Evolutionary conservation across 2,888 invertebrate genomes (phyloP), one percentile per base, ranked within the genome.

Genomic region (Rambutsinella grinnellia): DNA sequence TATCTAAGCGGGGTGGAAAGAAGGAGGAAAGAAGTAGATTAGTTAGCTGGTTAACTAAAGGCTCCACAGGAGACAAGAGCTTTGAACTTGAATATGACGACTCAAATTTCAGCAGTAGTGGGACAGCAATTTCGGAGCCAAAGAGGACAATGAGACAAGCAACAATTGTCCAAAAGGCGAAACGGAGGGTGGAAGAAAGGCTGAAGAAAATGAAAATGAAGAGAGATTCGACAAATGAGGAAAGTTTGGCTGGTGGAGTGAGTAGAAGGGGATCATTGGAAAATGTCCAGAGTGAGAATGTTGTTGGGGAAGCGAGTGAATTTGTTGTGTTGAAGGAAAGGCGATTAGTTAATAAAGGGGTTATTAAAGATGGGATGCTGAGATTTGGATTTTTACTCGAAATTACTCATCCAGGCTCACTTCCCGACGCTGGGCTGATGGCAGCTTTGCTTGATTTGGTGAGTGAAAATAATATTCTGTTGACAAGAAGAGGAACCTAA

Each of bases 341-440:
- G 62, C 92, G 94, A 81, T 87, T 97, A 66, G 95, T 98, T 15
- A 91, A 94, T 21, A 90, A 91, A 0, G 89, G 90, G 54, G 91
- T 93, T 0, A 89, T 99, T 17, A 92, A 92, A 84, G 92, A 93
- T n/a, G 99, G 99, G 8, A 93, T 97, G 89, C 88, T 93, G 46
- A 89, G 98, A 53, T 93, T 99, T 85, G 93, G 93, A 54, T 97
- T 99, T 86, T 88, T 99, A 36, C 87, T 99, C 81, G 99, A 99
- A 87, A 96, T 96, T 10, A 97, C 97, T 82, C 93, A 95, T 75
- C 99, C 99, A 0, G 99, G 99, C 0, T 92, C 94, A 0, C 93
- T 99, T 67, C 99, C 99, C 0, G 99, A 99, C 88, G 93, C 98
- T 1, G 95, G 97, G 84, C 90, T 99, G 36, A 92, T 99, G 86